phyloP scores from a whole-genome alignment of 2,888 invertebrate species.

The Clistopyga incitator region DNA sequence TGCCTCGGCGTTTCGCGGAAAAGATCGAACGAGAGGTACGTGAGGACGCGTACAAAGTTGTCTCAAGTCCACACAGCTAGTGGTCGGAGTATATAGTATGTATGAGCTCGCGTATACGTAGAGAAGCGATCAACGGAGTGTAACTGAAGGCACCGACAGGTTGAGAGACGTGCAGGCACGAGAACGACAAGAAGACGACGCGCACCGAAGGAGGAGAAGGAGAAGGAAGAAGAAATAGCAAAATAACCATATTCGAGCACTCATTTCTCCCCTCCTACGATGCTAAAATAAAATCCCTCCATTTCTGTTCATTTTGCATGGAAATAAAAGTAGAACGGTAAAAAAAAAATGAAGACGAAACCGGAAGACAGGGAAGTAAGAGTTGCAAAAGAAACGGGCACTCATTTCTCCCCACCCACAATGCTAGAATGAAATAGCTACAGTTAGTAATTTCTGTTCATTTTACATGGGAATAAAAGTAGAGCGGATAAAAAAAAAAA shows the following conservation, averaged over 20 bases:
- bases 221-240: slow-evolving; percentile 20
- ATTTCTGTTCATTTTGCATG: neutral
- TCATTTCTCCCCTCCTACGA: slow-evolving; percentile 29
- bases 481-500: too few species aligned
- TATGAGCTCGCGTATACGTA: slow-evolving; percentile 38
- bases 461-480: slow-evolving; percentile 18
- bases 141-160: slow-evolving; percentile 65
- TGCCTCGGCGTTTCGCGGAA: slow-evolving; percentile 80
- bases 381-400: too few species aligned
- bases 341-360: too few species aligned
- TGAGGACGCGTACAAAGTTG: slow-evolving; percentile 79
- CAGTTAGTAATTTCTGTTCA: too few species aligned
- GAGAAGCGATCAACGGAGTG: slow-evolving; percentile 44
- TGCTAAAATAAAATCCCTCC: neutral
- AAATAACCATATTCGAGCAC: slow-evolving; percentile 33
- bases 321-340: slow-evolving; percentile 26
- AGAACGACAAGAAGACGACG: slow-evolving; percentile 49
- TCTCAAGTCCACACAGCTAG: slow-evolving; percentile 47
- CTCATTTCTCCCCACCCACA: slow-evolving; percentile 30
- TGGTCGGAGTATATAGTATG: neutral
- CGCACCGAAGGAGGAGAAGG: slow-evolving; percentile 3
- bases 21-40: slow-evolving; percentile 80
- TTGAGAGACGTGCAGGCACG: slow-evolving; percentile 70
- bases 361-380: too few species aligned
- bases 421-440: neutral